A percentile compares a stretch with the other conserved stretches of the same genome.
Conservation (phyloP, 2,797 vertebrate species). For the Pipistrellus pipistrellus region DNA sequence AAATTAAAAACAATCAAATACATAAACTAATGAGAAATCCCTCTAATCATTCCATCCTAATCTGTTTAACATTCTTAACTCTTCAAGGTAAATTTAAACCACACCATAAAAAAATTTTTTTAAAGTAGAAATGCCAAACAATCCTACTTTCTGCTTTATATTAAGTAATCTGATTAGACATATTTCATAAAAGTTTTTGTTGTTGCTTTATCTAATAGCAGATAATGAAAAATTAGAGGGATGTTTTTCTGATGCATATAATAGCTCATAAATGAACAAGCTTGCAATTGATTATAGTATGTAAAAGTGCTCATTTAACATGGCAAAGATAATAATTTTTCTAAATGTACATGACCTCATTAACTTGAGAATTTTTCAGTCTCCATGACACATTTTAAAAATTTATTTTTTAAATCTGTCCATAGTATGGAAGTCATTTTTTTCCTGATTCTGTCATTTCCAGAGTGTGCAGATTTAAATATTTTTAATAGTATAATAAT, state of each 20-base stretch:
- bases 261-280: not conserved
- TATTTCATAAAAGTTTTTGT: not conserved
- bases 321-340: not conserved
- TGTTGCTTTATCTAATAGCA: not conserved
- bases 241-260: not conserved
- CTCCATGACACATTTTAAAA: not conserved
- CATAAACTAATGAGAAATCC: not conserved
- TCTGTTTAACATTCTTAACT: not conserved
- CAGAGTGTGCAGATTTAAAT: constrained; percentile 35
- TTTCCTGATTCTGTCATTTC: constrained; percentile 56
- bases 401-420: constrained; percentile 48
- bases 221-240: not conserved
- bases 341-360: not conserved
- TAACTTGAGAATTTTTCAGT: constrained; percentile 43
- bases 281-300: not conserved
- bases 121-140: not conserved
- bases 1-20: not conserved
- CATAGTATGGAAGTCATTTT: not conserved
- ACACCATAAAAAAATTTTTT: not conserved
- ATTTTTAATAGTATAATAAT: constrained; percentile 17
- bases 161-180: not conserved
- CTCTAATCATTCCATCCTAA: not conserved
- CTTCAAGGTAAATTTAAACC: not conserved
- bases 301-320: not conserved
- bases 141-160: not conserved